These are phyloP conservation scores for Chelonus formosanus DNA, from an alignment of 2,888 invertebrate genomes.

Conservation along the genomic window DNA sequence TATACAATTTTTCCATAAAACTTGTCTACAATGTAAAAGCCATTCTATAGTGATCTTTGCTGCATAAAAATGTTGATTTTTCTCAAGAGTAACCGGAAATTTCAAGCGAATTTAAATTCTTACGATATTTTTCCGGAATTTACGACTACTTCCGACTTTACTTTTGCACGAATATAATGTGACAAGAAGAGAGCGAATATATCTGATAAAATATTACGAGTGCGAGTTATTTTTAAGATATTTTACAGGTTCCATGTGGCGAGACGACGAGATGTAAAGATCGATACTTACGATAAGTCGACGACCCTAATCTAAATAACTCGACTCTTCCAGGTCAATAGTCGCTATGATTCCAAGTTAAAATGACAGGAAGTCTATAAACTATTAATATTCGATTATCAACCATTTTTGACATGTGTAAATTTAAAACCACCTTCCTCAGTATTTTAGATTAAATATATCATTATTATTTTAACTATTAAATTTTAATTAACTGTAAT, in stretches of 20 bases:
- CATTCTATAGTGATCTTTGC: too few species aligned
- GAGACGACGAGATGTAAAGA: neutral
- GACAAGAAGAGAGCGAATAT: conserved; percentile 1
- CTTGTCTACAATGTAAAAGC: too few species aligned
- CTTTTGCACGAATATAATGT: too few species aligned
- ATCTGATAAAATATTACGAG: conserved; percentile 12
- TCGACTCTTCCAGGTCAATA: conserved; percentile 30
- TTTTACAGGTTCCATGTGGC: too few species aligned
- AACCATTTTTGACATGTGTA: too few species aligned
- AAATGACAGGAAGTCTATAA: conserved; percentile 11
- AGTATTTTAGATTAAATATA: too few species aligned
- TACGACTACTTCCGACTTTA: conserved; percentile 34
- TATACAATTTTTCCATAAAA: too few species aligned
- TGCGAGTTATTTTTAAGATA: neutral
- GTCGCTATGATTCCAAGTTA: conserved; percentile 28
- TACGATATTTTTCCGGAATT: conserved; percentile 25
- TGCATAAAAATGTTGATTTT: too few species aligned
- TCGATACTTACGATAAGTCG: conserved; percentile 33
- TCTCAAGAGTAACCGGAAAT: too few species aligned
- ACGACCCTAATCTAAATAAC: conserved; percentile 38
- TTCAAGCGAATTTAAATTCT: conserved; percentile 28
- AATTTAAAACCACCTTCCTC: too few species aligned
- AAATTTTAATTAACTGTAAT: too few species aligned
- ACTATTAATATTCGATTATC: conserved; percentile 9
- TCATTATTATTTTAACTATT: too few species aligned